Evolutionary conservation across 2,113 vertebrate species (phyloP), one percentile per base, ranked within the genome.

Genomic region (Hemicordylus capensis): DNA sequence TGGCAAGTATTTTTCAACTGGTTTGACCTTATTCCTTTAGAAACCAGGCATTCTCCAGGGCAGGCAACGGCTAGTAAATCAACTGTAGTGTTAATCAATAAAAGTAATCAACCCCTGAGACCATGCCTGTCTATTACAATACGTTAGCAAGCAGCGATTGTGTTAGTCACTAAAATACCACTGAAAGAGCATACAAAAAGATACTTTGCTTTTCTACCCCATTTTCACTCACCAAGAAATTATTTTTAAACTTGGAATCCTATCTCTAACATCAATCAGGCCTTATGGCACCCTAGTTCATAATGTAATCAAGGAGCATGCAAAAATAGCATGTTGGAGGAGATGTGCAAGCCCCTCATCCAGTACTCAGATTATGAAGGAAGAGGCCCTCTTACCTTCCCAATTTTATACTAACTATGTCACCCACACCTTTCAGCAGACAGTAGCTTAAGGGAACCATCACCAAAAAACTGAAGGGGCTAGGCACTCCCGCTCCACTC

Each of bases 11-110:
- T 89, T 90, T 92, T 80, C 51, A 88, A 83, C 73, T 88, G 87
- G 26, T 19, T 85, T 91, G 37, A 82, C 48, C 74, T 89, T 86
- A 86, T 72, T 89, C 70, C 28, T 83, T 46, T 87, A 85, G 76
- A 69, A 85, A 85, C 88, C 28, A 82, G 39, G 31, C 51, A 44
- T 89, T 92, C 22, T 83, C 75, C 54, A 3, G 51, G 61, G 79
- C 10, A 92, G 54, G 28, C 4, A 84, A 63, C 88, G 72, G 56
- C 63, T 61, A 88, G 48, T 78, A 89, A 93, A 91, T 89, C 87
- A 90, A 76, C 83, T 88, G 51, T 77, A 93, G 63, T 87, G 64
- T 87, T 94, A 93, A 94, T 93, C 91, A 91, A 86, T 93, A 92
- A 87, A 94, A 92, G 80, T 83, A 94, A 94, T 92, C 86, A 91